A percentile compares a stretch with the other conserved stretches of the same genome.
Evolutionary conservation across 2,888 invertebrate genomes (phyloP).

Genomic region (Xanthorhoe designata): DNA sequence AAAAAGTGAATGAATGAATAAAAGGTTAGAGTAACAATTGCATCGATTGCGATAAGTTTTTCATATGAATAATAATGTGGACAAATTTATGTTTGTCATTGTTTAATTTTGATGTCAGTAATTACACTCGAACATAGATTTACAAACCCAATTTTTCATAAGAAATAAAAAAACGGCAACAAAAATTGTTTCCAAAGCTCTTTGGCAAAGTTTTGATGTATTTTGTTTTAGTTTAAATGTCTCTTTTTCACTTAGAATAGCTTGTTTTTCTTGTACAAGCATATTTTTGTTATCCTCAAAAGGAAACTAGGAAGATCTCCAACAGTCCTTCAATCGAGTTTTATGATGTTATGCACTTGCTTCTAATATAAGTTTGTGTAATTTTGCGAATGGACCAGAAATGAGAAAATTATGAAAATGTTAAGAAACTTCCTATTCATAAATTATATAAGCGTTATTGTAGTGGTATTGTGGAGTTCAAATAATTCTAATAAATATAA

Average conservation of each 20-base stretch:
- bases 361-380: constrained; percentile 1
- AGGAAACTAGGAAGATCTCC: neutral
- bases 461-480: too few species aligned
- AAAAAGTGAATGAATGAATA: too few species aligned
- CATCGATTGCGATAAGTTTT: too few species aligned
- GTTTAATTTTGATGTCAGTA: too few species aligned
- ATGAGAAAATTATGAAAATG: constrained; percentile 55
- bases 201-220: neutral
- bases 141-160: too few species aligned
- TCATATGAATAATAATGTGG: too few species aligned
- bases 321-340: neutral
- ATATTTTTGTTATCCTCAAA: neutral
- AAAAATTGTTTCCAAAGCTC: too few species aligned
- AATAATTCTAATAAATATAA: too few species aligned
- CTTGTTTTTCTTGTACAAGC: neutral
- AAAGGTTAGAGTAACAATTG: too few species aligned
- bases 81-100: too few species aligned
- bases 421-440: neutral
- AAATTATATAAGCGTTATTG: neutral
- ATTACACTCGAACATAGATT: too few species aligned
- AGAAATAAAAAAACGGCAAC: too few species aligned
- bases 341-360: constrained; percentile 2
- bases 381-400: constrained; percentile 37
- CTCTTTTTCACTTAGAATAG: neutral
- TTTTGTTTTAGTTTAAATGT: neutral